Percentiles rank a stretch among this genome's conserved stretches.
These are phyloP conservation scores for Epinephelus lanceolatus DNA, from an alignment of 2,113 vertebrate genomes.

Conservation along the genomic window DNA sequence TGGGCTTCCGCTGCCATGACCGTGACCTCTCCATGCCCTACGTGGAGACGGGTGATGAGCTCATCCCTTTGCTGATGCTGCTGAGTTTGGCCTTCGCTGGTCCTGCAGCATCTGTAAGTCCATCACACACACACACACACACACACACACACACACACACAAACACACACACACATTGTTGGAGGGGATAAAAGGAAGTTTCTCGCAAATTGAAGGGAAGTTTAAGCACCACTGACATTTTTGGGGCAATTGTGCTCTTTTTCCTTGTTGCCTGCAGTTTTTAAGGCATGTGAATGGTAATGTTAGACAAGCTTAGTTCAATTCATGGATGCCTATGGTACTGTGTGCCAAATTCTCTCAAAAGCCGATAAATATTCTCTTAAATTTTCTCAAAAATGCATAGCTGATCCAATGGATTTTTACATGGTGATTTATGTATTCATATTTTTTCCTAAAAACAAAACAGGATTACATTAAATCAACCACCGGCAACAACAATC, in stretches of 20 bases:
- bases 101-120: constrained; percentile 92
- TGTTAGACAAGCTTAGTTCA: not conserved
- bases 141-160: not conserved
- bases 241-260: not conserved
- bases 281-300: no score
- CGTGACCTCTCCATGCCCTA: constrained; percentile 96
- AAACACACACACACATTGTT: not conserved
- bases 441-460: not conserved
- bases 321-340: not conserved
- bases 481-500: no score
- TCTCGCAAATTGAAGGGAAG: not conserved
- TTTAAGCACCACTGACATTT: not conserved
- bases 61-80: constrained; percentile 95
- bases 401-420: not conserved
- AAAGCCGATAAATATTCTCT: not conserved
- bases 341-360: not conserved
- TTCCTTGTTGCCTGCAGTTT: not conserved
- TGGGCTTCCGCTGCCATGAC: constrained; percentile 96
- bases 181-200: not conserved
- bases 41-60: constrained; percentile 94
- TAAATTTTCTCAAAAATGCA: not conserved
- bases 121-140: not conserved
- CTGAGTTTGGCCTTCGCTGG: constrained; percentile 96
- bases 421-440: not conserved
- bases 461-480: not conserved